These are phyloP conservation scores for Periophthalmus modestus DNA, from an alignment of 2,113 vertebrate genomes.

Conservation along the genomic window DNA sequence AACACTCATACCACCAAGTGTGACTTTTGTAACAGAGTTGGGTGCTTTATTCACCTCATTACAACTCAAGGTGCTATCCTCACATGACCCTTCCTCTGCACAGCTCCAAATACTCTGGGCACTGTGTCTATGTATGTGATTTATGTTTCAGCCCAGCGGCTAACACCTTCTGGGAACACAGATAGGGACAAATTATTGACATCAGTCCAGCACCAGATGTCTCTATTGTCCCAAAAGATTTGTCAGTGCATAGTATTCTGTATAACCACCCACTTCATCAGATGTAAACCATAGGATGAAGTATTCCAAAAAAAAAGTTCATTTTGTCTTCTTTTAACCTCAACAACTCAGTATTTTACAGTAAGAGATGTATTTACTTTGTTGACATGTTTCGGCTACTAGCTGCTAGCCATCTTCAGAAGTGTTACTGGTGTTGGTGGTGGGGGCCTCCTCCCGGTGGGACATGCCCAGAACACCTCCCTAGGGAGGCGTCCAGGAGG, in stretches of 20 bases:
- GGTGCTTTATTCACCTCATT: not conserved
- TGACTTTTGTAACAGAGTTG: not conserved
- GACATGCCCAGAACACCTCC: no score
- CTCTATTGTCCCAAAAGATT: not conserved
- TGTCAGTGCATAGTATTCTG: not conserved
- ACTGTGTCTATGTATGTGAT: not conserved
- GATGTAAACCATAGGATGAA: not conserved
- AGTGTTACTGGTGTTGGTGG: no score
- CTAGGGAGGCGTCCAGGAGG: no score
- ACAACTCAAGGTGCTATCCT: not conserved
- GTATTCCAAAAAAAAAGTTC: no score
- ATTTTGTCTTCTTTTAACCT: no score
- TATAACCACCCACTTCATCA: not conserved
- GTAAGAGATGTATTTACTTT: no score
- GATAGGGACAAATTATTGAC: constrained; percentile 3
- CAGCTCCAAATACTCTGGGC: not conserved
- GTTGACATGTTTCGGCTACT: no score
- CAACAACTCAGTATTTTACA: no score
- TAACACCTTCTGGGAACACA: not conserved
- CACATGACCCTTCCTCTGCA: not conserved
- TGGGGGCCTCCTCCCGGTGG: no score
- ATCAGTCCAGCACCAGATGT: constrained; percentile 1
- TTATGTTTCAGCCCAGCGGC: not conserved
- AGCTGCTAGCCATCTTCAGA: no score
- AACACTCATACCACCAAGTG: not conserved